Percentiles rank a stretch among this genome's conserved stretches.
phyloP scores from a whole-genome alignment of 2,797 vertebrate species.

The Typhlichthys eigenmanni region DNA sequence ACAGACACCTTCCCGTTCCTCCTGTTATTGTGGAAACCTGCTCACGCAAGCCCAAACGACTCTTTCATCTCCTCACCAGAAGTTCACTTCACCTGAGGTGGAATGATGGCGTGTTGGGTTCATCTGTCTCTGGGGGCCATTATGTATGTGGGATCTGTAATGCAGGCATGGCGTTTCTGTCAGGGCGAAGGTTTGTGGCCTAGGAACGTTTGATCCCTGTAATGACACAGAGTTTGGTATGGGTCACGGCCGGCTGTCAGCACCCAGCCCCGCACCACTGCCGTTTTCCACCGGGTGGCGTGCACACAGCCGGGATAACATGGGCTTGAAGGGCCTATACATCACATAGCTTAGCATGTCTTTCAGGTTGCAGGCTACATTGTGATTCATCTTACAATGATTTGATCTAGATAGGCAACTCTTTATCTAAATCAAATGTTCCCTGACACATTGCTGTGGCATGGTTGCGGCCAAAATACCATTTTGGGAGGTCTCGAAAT shows the following conservation, averaged over 20 bases:
- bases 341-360: slow-evolving; percentile 4
- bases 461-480: slow-evolving; percentile 30
- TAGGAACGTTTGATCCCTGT: slow-evolving; percentile 68
- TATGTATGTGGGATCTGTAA: not conserved
- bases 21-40: slow-evolving; percentile 37
- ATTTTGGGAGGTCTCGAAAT: slow-evolving; percentile 42
- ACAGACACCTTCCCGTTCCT: slow-evolving; percentile 49
- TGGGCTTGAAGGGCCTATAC: not conserved
- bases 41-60: slow-evolving; percentile 6
- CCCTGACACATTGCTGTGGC: slow-evolving; percentile 42
- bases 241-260: slow-evolving; percentile 62
- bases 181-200: slow-evolving; percentile 62
- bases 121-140: slow-evolving; percentile 17
- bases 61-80: slow-evolving; percentile 16
- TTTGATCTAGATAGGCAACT: slow-evolving; percentile 35
- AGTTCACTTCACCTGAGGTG: slow-evolving; percentile 19
- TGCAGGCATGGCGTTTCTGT: slow-evolving; percentile 29
- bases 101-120: slow-evolving; percentile 20
- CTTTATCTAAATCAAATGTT: slow-evolving; percentile 15
- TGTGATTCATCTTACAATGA: slow-evolving; percentile 29
- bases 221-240: slow-evolving; percentile 66
- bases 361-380: slow-evolving; percentile 29
- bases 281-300: slow-evolving; percentile 49
- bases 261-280: slow-evolving; percentile 55
- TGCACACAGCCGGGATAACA: slow-evolving; percentile 12